phyloP scores from a whole-genome alignment of 1,140 invertebrate genomes.

The Helicoverpa zea region DNA sequence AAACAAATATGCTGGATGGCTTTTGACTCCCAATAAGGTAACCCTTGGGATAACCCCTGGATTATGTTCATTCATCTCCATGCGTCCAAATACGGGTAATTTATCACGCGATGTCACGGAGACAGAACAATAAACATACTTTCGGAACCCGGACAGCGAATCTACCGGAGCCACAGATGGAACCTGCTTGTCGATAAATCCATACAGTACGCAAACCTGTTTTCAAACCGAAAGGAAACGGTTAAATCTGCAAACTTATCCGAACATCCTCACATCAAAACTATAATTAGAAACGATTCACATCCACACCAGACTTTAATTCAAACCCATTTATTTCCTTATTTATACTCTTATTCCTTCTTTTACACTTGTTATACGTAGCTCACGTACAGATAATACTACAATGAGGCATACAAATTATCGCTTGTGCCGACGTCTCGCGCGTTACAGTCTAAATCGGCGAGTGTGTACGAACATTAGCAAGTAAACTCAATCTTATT shows the following conservation, averaged over 20 bases:
- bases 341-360: slow-evolving; percentile 73
- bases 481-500: slow-evolving; percentile 57
- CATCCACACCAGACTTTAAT: slow-evolving; percentile 63
- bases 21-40: slow-evolving; percentile 29
- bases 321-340: slow-evolving; percentile 76
- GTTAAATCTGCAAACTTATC: slow-evolving; percentile 45
- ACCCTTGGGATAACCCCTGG: slow-evolving; percentile 38
- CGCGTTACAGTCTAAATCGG: slow-evolving; percentile 66
- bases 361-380: slow-evolving; percentile 78
- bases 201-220: slow-evolving; percentile 44
- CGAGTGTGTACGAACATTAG: slow-evolving; percentile 53
- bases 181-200: slow-evolving; percentile 39
- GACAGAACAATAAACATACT: slow-evolving; percentile 45
- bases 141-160: slow-evolving; percentile 21
- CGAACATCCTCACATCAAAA: slow-evolving; percentile 43
- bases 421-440: slow-evolving; percentile 78
- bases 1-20: slow-evolving; percentile 26
- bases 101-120: slow-evolving; percentile 38
- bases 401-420: slow-evolving; percentile 85
- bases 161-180: slow-evolving; percentile 6
- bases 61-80: slow-evolving; percentile 42
- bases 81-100: slow-evolving; percentile 43
- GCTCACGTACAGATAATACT: slow-evolving; percentile 83
- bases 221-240: slow-evolving; percentile 40
- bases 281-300: slow-evolving; percentile 62